Conservation (phyloP, 2,797 vertebrate genomes). For the Sparidentex hasta region DNA sequence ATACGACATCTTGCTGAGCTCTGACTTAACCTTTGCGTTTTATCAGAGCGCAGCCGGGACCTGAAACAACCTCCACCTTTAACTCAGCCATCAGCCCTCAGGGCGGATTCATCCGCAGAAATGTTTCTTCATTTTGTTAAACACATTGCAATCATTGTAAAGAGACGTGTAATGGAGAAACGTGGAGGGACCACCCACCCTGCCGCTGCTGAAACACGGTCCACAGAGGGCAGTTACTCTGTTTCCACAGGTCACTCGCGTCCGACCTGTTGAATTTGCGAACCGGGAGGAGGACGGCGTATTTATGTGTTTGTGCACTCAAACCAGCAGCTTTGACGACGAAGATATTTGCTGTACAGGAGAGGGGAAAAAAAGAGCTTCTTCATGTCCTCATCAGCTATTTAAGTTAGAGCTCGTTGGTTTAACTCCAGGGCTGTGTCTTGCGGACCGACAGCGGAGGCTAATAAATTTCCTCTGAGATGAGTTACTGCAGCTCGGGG, state of each 20-base stretch:
- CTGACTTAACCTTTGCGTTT: background rate
- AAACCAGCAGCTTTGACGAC: background rate
- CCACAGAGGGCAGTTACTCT: slow-evolving; percentile 69
- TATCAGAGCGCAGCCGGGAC: background rate
- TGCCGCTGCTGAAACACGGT: slow-evolving; percentile 59
- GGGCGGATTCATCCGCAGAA: slow-evolving; percentile 49
- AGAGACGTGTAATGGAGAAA: slow-evolving; percentile 44
- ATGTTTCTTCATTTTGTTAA: slow-evolving; percentile 53
- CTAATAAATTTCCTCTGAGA: slow-evolving; percentile 54
- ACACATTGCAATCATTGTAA: slow-evolving; percentile 40
- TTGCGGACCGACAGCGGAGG: background rate
- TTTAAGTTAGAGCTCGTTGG: slow-evolving; percentile 11
- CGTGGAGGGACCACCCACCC: slow-evolving; percentile 78
- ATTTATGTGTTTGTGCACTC: background rate
- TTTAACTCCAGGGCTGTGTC: slow-evolving; percentile 21
- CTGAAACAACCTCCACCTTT: slow-evolving; percentile 1
- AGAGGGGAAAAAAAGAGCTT: background rate
- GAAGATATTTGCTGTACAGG: slow-evolving; percentile 8
- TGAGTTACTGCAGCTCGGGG: slow-evolving; percentile 64
- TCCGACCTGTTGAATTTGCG: slow-evolving; percentile 69
- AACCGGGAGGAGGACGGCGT: slow-evolving; percentile 40
- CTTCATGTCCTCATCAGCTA: background rate
- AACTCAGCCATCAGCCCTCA: background rate
- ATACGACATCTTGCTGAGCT: background rate
- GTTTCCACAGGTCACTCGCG: slow-evolving; percentile 73